Evolutionary conservation across 2,888 invertebrate species (phyloP), one percentile per base, ranked within the genome.

Genomic region (Aphidoletes aphidimyza): DNA sequence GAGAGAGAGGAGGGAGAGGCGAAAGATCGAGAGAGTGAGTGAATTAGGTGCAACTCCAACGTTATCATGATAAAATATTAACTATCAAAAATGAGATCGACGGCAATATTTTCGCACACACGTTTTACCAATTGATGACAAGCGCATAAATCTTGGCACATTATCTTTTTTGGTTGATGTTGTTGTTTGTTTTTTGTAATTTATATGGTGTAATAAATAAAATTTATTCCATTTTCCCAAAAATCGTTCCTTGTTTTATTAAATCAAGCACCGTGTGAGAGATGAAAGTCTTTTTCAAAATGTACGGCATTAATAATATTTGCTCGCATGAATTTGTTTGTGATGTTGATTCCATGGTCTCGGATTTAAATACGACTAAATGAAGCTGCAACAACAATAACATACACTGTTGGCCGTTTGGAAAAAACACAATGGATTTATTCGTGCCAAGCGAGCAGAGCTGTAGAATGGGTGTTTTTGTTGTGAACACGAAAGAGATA

Each of bases 51-150:
- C 0, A 30, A 30, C 37, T 81, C 81, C n/a, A n/a, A 81, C 81
- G 19, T 81, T 81, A 36, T 34, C 81, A 37, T 36, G 69, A 69
- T 69, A 81, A 81, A 81, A 81, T 37, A 81, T 81, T 37, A 81
- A 81, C 81, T 37, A 81, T 81, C 81, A 81, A 81, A 81, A 81
- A 81, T 81, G 22, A 81, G 81, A 81, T 81, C 81, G 81, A 81
- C 81, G 37, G 81, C 81, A 81, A 81, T 81, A 81, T 81, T 37
- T 81, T 81, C 37, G 69, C 69, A 69, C 34, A 81, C 81, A 81
- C 37, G n/a, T 81, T 81, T 37, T 81, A 81, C 81, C 81, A 81
- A 81, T 81, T 81, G 81, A 81, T 81, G 81, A 81, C 81, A 81
- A 81, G 81, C 6, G 81, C 81, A 81, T 81, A 81, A 81, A 81